Base-by-base conservation (phyloP, 2,113 vertebrate species). In the Sturnus vulgaris region DNA sequence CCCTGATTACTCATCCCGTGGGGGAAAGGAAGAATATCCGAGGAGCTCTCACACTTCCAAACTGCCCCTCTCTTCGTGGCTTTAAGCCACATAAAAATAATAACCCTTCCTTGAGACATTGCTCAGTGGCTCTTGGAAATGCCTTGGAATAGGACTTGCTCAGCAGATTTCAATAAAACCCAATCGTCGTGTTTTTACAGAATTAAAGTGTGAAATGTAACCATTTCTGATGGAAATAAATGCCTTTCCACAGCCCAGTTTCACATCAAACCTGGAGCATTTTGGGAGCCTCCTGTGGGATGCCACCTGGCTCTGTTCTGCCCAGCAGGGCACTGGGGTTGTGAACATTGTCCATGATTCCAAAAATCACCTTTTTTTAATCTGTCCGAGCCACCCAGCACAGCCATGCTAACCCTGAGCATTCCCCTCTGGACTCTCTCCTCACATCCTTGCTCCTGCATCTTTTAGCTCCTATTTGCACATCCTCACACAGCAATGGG, bases 181-280 rank as follows among this genome's bases (percentile, higher is more conserved):
- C 71, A 85, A 9, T 61, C 24, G 23, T 89, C 88, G 73, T 96
- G 63, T 68, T 96, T 95, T 91, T 60, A 86, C 37, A 57, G 59
- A 90, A 88, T 80, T 91, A 73, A 82, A 95, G 56, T 11, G 37
- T 78, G 91, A 96, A 96, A 94, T 88, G 49, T 61, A 92, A 90
- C 78, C 46, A 59, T 90, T 90, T 86, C 85, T 86, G 90, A 81
- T 19, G 22, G 35, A 92, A 88, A 95, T 84, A 65, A 91, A 64
- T 46, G 80, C 50, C 72, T 94, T 81, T 80, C 63, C 83, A 46
- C 61, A 87, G 7, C 33, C 27, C 55, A 73, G 27, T 77, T 96
- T 88, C 20, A 12, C 46, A 68, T 57, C 86, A 93, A 60, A 93
- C 8, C 11, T 79, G 55, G 57, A 88, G 49, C 56, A 70, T 92